Evolutionary conservation across 2,113 vertebrate species (phyloP).

Genomic region (Sorex araneus): DNA sequence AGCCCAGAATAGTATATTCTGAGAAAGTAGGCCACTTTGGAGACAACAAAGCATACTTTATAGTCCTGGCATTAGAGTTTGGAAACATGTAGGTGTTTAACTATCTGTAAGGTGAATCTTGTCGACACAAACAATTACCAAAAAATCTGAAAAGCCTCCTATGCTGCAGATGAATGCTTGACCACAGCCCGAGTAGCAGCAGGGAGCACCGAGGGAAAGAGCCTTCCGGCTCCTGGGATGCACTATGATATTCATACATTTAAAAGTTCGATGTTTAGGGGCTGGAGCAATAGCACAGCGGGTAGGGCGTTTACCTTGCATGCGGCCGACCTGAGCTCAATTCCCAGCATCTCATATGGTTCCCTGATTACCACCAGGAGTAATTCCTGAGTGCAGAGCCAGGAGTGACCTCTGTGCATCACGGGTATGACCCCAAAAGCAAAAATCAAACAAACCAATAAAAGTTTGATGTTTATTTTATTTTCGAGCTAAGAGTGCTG

Average conservation of each 20-base stretch:
- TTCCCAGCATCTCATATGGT: no score
- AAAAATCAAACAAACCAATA: no score
- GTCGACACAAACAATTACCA: not conserved
- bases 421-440: no score
- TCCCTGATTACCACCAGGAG: no score
- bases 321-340: no score
- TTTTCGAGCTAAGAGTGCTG: conserved; percentile 11
- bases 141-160: conserved; percentile 8
- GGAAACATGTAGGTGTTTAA: not conserved
- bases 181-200: not conserved
- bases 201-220: not conserved
- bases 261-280: conserved; percentile 20
- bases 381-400: no score
- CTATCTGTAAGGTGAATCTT: not conserved
- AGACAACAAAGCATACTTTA: not conserved
- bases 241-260: not conserved
- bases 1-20: not conserved
- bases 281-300: no score
- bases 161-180: not conserved
- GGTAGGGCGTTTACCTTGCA: no score
- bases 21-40: not conserved
- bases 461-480: conserved; percentile 23
- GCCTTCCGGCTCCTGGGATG: not conserved
- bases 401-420: no score
- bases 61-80: not conserved